A percentile compares a stretch with the other conserved stretches of the same genome.
Conservation (phyloP, 1,140 invertebrate species). For the Micrasema minimum region DNA sequence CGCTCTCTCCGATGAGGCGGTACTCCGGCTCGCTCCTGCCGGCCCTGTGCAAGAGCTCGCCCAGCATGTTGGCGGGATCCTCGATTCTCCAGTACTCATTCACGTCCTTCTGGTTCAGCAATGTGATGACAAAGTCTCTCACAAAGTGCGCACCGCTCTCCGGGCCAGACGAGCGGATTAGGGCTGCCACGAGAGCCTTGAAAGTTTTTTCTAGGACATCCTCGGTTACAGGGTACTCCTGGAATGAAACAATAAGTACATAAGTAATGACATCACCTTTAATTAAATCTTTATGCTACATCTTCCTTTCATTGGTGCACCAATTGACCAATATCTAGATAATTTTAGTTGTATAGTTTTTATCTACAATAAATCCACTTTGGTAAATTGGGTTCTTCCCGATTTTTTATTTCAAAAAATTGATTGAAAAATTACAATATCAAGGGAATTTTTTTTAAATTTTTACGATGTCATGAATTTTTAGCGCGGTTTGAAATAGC, state of each 20-base stretch:
- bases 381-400: too few relatives aligned
- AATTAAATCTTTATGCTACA: too few relatives aligned
- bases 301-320: too few relatives aligned
- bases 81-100: conserved; percentile 84
- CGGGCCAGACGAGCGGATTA: conserved; percentile 72
- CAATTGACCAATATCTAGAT: too few relatives aligned
- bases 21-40: conserved; percentile 73
- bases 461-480: too few relatives aligned
- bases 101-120: conserved; percentile 83
- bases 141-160: conserved; percentile 79
- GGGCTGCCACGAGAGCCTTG: conserved; percentile 83
- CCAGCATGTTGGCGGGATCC: conserved; percentile 79
- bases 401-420: too few relatives aligned
- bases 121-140: conserved; percentile 86
- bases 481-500: too few relatives aligned
- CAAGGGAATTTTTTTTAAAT: too few relatives aligned
- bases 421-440: too few relatives aligned
- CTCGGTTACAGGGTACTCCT: conserved; percentile 81
- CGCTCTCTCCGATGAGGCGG: conserved; percentile 81
- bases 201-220: conserved; percentile 79
- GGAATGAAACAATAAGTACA: conserved; percentile 52
- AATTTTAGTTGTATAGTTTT: too few relatives aligned
- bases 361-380: too few relatives aligned
- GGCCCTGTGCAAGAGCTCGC: conserved; percentile 68
- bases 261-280: too few relatives aligned